These are phyloP conservation scores for Limnephilus lunatus DNA, from an alignment of 2,888 invertebrate genomes.

Conservation along the genomic window DNA sequence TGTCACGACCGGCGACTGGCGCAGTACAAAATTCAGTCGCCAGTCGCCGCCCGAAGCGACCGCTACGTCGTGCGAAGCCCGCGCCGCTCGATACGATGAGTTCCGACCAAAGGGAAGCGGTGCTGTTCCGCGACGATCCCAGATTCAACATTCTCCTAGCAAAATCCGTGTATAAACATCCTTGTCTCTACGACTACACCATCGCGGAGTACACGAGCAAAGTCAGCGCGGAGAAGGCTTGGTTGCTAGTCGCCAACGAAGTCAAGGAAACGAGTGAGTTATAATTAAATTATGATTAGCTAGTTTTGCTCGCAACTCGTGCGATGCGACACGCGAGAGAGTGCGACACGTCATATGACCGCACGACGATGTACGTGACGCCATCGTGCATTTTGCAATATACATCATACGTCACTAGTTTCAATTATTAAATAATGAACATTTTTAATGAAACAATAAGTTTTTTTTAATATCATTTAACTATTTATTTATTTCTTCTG, in stretches of 20 bases:
- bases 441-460: background rate
- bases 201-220: conserved; percentile 4
- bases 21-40: background rate
- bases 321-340: background rate
- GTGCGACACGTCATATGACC: background rate
- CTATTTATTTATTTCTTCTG: background rate
- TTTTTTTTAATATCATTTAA: background rate
- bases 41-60: conserved; percentile 19
- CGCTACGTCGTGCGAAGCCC: background rate
- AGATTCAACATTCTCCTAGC: background rate
- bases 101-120: background rate
- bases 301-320: background rate
- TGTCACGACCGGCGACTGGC: background rate
- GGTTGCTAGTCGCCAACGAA: background rate
- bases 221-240: conserved; percentile 9
- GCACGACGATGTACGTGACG: background rate
- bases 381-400: background rate
- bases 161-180: background rate
- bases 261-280: conserved; percentile 19
- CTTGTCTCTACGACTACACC: conserved; percentile 22
- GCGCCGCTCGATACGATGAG: background rate
- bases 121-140: conserved; percentile 6
- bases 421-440: background rate
- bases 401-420: background rate
- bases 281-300: background rate